phyloP scores from a whole-genome alignment of 2,797 vertebrate genomes.

The Loris lydekkerianus region DNA sequence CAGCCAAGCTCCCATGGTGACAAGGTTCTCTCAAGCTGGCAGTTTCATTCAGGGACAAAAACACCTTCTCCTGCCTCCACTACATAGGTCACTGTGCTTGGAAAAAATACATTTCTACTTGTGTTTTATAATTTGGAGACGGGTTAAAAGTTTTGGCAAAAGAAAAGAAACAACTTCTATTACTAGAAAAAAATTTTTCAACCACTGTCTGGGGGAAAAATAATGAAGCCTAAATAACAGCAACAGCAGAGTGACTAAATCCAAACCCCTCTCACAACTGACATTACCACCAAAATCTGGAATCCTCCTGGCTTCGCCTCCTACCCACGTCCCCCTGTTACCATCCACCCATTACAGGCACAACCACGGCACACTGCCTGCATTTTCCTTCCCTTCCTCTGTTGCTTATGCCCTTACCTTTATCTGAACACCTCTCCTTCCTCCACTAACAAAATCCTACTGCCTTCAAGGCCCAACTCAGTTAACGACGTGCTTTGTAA shows the following conservation, averaged over 20 bases:
- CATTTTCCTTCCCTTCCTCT: background rate
- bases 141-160: background rate
- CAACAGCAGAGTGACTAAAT: background rate
- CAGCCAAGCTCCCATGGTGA: background rate
- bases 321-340: background rate
- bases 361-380: background rate
- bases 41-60: slow-evolving; percentile 7
- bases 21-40: background rate
- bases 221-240: background rate
- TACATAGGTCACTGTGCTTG: background rate
- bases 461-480: background rate
- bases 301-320: background rate
- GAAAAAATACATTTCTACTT: slow-evolving; percentile 20
- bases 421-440: background rate
- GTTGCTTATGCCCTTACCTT: background rate
- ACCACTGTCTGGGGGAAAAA: background rate
- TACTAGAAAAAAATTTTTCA: background rate
- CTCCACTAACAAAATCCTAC: background rate
- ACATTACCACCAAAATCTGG: background rate
- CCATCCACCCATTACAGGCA: background rate
- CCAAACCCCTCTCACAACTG: background rate
- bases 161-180: background rate
- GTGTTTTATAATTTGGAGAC: slow-evolving; percentile 56
- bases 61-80: background rate
- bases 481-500: background rate